Conservation (phyloP, 1,140 invertebrate genomes). For the Sipha flava region DNA sequence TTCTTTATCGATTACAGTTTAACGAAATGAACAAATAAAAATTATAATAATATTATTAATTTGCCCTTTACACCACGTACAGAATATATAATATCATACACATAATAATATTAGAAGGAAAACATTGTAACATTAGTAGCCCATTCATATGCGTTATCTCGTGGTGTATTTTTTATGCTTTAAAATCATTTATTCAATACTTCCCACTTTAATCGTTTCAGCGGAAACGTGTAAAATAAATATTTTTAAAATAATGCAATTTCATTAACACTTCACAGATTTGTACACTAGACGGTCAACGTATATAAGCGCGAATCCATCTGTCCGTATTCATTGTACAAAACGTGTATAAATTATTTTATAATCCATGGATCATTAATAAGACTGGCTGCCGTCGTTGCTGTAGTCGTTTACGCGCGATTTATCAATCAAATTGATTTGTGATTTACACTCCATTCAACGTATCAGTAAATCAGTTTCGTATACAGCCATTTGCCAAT, state of each 20-base stretch:
- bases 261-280: too few species aligned
- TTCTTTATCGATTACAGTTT: not conserved
- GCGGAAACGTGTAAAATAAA: too few species aligned
- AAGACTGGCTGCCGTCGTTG: not conserved
- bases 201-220: too few species aligned
- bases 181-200: too few species aligned
- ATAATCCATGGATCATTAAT: not conserved
- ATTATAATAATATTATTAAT: not conserved
- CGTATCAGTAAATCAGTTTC: too few species aligned
- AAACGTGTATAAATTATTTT: not conserved
- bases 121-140: not conserved
- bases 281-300: too few species aligned
- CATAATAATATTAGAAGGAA: too few species aligned
- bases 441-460: not conserved
- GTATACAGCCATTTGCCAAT: too few species aligned
- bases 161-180: not conserved
- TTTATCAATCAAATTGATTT: not conserved
- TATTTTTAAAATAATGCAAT: too few species aligned
- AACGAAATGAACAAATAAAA: not conserved
- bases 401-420: not conserved
- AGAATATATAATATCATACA: too few species aligned
- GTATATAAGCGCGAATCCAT: too few species aligned
- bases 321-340: too few species aligned
- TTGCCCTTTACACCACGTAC: not conserved
- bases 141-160: not conserved